These are phyloP conservation scores for Adelosebastes latens DNA, from an alignment of 2,797 vertebrate genomes.

Conservation along the genomic window DNA sequence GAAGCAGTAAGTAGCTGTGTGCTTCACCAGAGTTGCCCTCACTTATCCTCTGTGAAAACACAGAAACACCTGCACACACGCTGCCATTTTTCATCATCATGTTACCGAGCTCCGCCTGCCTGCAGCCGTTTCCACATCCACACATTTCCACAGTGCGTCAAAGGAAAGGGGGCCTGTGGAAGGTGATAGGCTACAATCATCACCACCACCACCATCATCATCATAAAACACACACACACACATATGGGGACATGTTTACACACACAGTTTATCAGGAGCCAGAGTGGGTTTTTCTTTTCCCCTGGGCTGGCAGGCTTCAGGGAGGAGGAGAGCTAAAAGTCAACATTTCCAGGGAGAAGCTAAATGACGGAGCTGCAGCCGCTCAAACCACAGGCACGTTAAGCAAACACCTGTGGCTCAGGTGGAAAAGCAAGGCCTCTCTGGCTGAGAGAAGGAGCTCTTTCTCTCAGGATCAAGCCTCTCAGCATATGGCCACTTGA, in stretches of 20 bases:
- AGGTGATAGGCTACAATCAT: constrained; percentile 63
- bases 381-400: constrained; percentile 70
- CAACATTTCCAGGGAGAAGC: constrained; percentile 72
- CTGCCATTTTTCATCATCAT: constrained; percentile 39
- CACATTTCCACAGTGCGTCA: constrained; percentile 57
- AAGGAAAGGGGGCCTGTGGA: constrained; percentile 43
- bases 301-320: constrained; percentile 32
- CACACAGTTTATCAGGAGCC: constrained; percentile 52
- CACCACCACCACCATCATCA: constrained; percentile 28
- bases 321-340: constrained; percentile 52
- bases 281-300: constrained; percentile 39
- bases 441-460: constrained; percentile 59
- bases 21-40: background rate
- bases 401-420: constrained; percentile 77
- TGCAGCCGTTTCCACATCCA: constrained; percentile 23
- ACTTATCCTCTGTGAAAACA: constrained; percentile 48
- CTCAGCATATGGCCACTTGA: constrained; percentile 52
- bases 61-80: constrained; percentile 54
- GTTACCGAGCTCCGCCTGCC: constrained; percentile 28
- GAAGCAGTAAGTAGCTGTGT: background rate
- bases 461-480: constrained; percentile 63
- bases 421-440: constrained; percentile 71
- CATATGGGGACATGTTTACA: background rate
- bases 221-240: constrained; percentile 26
- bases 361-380: constrained; percentile 65